These are phyloP conservation scores for Microtus agrestis DNA, from an alignment of 2,797 vertebrate species.

Conservation along the genomic window DNA sequence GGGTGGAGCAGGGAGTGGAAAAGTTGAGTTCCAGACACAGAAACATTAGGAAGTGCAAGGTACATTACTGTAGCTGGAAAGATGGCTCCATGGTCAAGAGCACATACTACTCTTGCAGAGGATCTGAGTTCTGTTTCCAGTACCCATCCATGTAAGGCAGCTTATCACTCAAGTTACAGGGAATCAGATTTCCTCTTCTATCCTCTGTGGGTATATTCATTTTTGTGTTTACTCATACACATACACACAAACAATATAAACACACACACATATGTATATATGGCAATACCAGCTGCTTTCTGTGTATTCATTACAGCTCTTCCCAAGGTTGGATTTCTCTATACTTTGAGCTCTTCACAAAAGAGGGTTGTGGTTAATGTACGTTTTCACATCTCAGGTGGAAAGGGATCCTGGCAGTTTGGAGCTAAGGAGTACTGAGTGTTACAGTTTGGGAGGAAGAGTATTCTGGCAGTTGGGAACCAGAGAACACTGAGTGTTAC, in stretches of 20 bases:
- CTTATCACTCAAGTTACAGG: background rate
- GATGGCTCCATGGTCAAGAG: background rate
- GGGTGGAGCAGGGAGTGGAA: background rate
- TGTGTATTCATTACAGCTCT: background rate
- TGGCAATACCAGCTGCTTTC: background rate
- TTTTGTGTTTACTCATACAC: background rate
- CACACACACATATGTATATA: too few relatives aligned
- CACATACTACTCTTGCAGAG: too few relatives aligned
- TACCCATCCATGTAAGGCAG: background rate
- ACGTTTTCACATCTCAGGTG: too few relatives aligned
- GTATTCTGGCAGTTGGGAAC: too few relatives aligned
- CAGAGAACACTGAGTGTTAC: too few relatives aligned
- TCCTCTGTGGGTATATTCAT: background rate
- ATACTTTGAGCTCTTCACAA: background rate
- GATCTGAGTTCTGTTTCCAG: background rate
- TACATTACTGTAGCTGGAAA: background rate
- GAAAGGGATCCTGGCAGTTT: too few relatives aligned
- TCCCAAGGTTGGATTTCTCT: too few relatives aligned
- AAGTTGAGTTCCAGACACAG: fast-evolving
- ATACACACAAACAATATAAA: background rate
- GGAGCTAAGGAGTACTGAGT: too few relatives aligned
- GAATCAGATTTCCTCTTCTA: background rate
- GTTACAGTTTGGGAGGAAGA: too few relatives aligned
- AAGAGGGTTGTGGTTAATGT: background rate
- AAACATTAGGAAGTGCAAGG: background rate